A percentile compares a stretch with the other conserved stretches of the same genome.
These are phyloP conservation scores for Herpailurus yagouaroundi DNA, from an alignment of 2,113 vertebrate species.

Conservation along the genomic window DNA sequence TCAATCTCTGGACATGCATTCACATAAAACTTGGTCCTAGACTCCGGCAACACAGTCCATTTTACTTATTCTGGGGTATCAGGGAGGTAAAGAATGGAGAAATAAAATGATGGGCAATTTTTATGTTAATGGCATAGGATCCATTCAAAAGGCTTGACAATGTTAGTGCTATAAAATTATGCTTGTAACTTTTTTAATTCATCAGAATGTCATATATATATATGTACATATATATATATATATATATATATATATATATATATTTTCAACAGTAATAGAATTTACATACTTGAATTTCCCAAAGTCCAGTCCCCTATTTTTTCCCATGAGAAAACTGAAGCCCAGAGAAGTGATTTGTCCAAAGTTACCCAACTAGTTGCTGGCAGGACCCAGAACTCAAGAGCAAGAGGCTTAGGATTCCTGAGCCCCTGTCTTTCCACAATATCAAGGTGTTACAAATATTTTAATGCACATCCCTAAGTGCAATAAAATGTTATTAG, in stretches of 20 bases:
- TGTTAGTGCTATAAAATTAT: not conserved
- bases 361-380: not conserved
- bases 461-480: not conserved
- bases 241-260: too few relatives aligned
- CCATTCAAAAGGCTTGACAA: not conserved
- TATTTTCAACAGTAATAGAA: not conserved
- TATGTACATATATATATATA: not conserved
- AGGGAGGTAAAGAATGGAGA: not conserved
- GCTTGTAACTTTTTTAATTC: not conserved
- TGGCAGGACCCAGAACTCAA: not conserved
- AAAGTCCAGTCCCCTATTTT: not conserved
- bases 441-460: not conserved
- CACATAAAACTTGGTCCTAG: not conserved
- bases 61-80: not conserved
- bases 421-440: not conserved
- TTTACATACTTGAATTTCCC: not conserved
- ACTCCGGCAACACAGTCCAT: not conserved
- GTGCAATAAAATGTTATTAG: slow-evolving; percentile 36
- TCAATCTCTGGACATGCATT: not conserved
- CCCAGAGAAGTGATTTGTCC: not conserved
- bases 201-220: not conserved
- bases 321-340: not conserved
- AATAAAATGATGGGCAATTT: not conserved
- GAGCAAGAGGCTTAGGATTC: not conserved
- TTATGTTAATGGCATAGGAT: not conserved